Base-by-base conservation (phyloP, 37 sponge, comb jelly and placozoan genomes). In the Chondrosia reniformis region DNA sequence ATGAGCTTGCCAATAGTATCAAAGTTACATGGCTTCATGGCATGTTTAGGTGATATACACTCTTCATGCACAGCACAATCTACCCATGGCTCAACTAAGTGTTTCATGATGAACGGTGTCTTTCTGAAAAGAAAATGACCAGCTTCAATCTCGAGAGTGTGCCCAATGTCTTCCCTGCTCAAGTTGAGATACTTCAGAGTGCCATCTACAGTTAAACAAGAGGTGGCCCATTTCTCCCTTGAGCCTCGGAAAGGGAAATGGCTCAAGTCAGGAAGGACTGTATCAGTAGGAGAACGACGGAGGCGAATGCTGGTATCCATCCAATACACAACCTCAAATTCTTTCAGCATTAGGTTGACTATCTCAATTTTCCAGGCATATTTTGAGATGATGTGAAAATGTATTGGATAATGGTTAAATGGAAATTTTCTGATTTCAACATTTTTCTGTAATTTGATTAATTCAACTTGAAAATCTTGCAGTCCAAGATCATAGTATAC, bases 221-320 rank as follows among this genome's bases (percentile, higher is more conserved):
- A n/a, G n/a, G n/a, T n/a, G n/a, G n/a, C n/a, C n/a, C n/a, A n/a
- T n/a, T n/a, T n/a, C n/a, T n/a, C n/a, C n/a, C n/a, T n/a, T n/a
- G n/a, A n/a, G n/a, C 36, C 31, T 25, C 33, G 12, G 63, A 62
- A 62, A 4, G 79, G 79, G 40, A 78, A 78, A 0, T 57, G 27
- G 28, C 36, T 43, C 0, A 78, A 28, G 44, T 42, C 58, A 46
- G 58, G 64, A n/a, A 78, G 63, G 3, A 63, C 44, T 6, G 38
- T 43, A n/a, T 62, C 44, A 21, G 33, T 41, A 8, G 24, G 30
- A 24, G 80, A 71, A 7, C 69, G 36, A 3, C 13, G 27, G 43
- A 81, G 74, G 25, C 74, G 46, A 13, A 81, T 33, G 55, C 81
- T 81, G 13, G 81, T 37, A 42, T 81, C 81, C 37, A 76, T 74